Conservation (phyloP, 2,113 vertebrate species). For the Coptodon bakossiorum region DNA sequence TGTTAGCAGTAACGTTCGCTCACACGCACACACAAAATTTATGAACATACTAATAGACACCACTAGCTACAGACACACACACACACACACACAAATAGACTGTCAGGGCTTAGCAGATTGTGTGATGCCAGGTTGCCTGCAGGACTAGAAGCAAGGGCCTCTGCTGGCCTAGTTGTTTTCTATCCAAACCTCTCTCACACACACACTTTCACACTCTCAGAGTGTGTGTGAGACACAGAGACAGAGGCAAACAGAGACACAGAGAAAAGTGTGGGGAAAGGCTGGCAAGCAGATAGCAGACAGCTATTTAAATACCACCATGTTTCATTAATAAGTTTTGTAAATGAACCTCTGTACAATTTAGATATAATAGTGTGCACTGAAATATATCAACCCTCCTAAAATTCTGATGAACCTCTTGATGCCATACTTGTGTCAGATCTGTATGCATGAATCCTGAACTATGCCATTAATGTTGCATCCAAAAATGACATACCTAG, state of each 20-base stretch:
- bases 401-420: neutral
- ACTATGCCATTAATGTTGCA: neutral
- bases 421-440: neutral
- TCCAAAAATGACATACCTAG: neutral
- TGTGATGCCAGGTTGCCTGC: conserved; percentile 45
- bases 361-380: neutral
- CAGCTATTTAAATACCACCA: neutral
- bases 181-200: neutral
- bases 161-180: conserved; percentile 47
- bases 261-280: neutral
- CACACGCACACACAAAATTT: neutral
- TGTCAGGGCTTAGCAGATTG: neutral
- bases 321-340: neutral
- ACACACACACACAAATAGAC: neutral
- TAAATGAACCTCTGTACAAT: neutral
- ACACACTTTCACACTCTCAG: neutral
- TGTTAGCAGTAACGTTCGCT: neutral
- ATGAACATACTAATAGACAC: neutral
- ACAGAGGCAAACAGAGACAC: neutral
- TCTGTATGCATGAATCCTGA: neutral
- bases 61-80: neutral
- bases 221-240: neutral
- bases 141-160: conserved; percentile 26
- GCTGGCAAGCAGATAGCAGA: neutral
- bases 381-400: neutral